Evolutionary conservation across 2,797 vertebrate species (phyloP), one percentile per base, ranked within the genome.

Genomic region (Astyanax mexicanus): DNA sequence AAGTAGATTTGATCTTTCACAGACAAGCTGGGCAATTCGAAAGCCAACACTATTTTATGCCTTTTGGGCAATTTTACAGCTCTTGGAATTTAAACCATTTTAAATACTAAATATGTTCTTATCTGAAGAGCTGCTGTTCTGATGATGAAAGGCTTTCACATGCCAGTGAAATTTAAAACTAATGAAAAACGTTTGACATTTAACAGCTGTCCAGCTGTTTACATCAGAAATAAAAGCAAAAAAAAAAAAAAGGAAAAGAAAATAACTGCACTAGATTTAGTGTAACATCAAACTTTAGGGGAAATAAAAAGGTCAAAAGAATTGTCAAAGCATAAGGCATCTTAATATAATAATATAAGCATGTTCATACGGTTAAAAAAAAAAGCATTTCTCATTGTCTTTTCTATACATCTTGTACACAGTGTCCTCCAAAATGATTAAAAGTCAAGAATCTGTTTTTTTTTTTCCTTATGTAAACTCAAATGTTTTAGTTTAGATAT

Each of bases 311-410:
- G 67, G 37, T 29, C 15, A 72, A 44, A 66, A 68, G 21, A 91
- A 91, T 92, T 89, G 90, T 92, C 89, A 91, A 90, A 92, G 91
- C 91, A 92, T 89, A 92, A 93, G 90, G 92, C 91, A 92, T 92
- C 88, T 81, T 80, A 83, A 89, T 82, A 84, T 84, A 85, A 72
- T n/a, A n/a, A 13, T 69, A 35, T 42, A n/a, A 70, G 62, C 23
- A 61, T 51, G 61, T 65, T 81, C 45, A 83, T 66, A 81, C 57
- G 45, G 42, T 72, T 68, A 72, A 55, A n/a, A n/a, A n/a, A n/a
- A n/a, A n/a, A 81, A 72, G 79, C 54, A 60, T 76, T 86, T 79
- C 69, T 77, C 84, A 81, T 85, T 80, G 72, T 83, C 76, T 42
- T 77, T 83, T 80, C 84, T 83, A 81, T 84, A 83, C 84, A 87